Percentiles rank a stretch among this genome's conserved stretches.
Conservation (phyloP, 2,797 vertebrate species). For the Galago senegalensis region DNA sequence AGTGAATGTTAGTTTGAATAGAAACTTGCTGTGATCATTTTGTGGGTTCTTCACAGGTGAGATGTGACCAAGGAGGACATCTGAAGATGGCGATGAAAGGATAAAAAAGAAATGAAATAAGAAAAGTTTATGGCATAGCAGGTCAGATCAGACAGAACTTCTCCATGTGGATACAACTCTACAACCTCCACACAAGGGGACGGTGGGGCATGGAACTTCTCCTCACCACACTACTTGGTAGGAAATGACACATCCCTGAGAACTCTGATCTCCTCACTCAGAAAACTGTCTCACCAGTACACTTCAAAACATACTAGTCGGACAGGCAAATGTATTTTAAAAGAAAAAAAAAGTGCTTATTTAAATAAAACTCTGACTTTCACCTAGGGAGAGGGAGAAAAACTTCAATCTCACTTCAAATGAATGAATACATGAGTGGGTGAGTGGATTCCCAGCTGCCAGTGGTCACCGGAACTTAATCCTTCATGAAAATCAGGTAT, state of each 20-base stretch:
- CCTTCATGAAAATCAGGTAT: background rate
- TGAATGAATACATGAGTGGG: background rate
- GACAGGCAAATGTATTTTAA: background rate
- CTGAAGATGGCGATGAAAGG: background rate
- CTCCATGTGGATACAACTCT: no score
- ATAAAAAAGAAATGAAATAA: no score
- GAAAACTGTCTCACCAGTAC: background rate
- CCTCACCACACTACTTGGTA: accelerated
- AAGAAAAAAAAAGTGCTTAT: background rate
- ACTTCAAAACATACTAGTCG: background rate
- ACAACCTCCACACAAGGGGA: accelerated
- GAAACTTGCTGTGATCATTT: background rate
- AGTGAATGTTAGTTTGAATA: background rate
- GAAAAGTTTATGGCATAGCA: background rate
- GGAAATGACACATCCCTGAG: accelerated
- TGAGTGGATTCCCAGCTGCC: background rate
- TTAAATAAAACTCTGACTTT: background rate
- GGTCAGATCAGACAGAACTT: background rate
- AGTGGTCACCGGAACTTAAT: background rate
- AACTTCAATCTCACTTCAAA: background rate
- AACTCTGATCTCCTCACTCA: no score
- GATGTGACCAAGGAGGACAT: background rate
- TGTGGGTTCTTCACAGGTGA: background rate
- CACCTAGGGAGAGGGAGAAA: background rate
- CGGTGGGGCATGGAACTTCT: accelerated